phyloP scores from a whole-genome alignment of 2,113 vertebrate species.

The Theristicus caerulescens region DNA sequence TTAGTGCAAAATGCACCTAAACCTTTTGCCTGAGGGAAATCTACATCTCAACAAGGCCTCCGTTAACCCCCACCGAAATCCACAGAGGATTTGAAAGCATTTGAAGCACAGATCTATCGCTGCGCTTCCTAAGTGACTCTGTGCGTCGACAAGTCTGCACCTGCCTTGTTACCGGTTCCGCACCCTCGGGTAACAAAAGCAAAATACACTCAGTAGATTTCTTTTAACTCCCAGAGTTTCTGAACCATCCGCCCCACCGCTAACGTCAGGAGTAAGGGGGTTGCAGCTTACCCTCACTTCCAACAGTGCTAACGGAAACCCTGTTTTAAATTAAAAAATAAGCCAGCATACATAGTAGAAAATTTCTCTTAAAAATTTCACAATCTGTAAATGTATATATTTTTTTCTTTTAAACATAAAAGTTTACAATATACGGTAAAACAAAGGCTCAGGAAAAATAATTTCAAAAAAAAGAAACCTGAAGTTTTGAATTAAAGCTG shows the following conservation, averaged over 20 bases:
- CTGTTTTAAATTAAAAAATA: slow-evolving; percentile 99
- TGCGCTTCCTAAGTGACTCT: background rate
- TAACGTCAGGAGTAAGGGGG: slow-evolving; percentile 22
- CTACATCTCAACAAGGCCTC: slow-evolving; percentile 77
- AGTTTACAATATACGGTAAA: slow-evolving; percentile 91
- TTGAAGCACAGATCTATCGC: background rate
- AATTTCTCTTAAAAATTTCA: slow-evolving; percentile 99
- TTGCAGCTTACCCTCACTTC: slow-evolving; percentile 46
- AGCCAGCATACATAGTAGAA: slow-evolving; percentile 99
- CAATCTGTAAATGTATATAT: slow-evolving; percentile 95
- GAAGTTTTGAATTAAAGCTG: slow-evolving; percentile 96
- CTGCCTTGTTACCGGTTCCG: slow-evolving; percentile 8
- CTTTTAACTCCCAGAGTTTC: slow-evolving; percentile 71
- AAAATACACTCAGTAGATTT: slow-evolving; percentile 78
- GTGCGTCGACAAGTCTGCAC: slow-evolving; percentile 10
- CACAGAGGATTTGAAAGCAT: slow-evolving; percentile 28
- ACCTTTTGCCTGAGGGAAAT: slow-evolving; percentile 89
- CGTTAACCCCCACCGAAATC: slow-evolving; percentile 22
- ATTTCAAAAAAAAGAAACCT: slow-evolving; percentile 87
- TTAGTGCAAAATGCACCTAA: slow-evolving; percentile 86
- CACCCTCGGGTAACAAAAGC: slow-evolving; percentile 60
- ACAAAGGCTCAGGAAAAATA: slow-evolving; percentile 93
- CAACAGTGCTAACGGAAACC: slow-evolving; percentile 73
- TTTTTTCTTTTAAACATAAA: slow-evolving; percentile 94
- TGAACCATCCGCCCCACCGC: slow-evolving; percentile 55